phyloP scores from a whole-genome alignment of 2,113 vertebrate genomes.

The Phaetusa simplex region DNA sequence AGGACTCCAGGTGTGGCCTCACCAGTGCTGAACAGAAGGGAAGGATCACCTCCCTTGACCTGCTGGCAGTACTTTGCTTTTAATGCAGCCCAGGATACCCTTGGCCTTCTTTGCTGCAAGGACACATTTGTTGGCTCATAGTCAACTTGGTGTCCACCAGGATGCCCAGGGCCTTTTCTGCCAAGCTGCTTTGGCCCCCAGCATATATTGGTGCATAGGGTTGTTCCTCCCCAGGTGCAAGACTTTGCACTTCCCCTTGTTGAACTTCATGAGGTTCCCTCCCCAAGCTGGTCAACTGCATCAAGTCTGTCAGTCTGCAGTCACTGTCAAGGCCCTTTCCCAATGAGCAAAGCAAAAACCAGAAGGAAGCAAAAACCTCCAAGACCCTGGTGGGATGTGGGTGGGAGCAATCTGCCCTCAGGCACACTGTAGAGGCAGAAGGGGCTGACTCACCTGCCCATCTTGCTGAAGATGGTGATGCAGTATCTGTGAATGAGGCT shows the following conservation, averaged over 20 bases:
- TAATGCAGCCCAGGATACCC: not conserved
- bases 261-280: not conserved
- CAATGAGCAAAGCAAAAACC: not conserved
- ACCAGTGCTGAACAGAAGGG: not conserved
- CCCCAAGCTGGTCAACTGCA: not conserved
- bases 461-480: constrained; percentile 87
- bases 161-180: not conserved
- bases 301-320: not conserved
- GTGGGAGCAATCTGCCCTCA: not conserved
- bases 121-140: not conserved
- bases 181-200: not conserved
- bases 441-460: constrained; percentile 69
- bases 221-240: not conserved
- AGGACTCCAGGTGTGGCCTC: not conserved
- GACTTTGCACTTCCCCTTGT: not conserved
- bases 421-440: not conserved
- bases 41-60: not conserved
- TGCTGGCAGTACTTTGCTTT: not conserved
- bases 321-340: not conserved
- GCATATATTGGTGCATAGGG: accelerated
- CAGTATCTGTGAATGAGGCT: constrained; percentile 93
- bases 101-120: not conserved
- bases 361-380: not conserved
- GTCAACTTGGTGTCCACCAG: not conserved
- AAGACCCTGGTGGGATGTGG: not conserved